phyloP scores from a whole-genome alignment of 2,113 vertebrate species.

The Balaenoptera acutorostrata region DNA sequence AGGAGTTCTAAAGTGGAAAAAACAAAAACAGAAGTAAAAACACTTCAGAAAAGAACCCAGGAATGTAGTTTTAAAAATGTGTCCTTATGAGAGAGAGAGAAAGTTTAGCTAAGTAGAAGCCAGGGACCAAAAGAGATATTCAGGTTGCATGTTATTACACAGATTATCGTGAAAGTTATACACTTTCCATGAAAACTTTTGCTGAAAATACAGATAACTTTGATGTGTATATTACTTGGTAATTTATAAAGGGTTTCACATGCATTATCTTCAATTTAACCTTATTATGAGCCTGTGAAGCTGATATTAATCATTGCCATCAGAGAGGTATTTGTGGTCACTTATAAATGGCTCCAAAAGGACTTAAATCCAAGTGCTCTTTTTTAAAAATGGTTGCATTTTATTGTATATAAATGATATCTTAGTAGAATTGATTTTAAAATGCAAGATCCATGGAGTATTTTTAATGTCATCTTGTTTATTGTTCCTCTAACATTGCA shows the following conservation, averaged over 20 bases:
- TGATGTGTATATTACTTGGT: background rate
- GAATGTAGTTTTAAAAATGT: background rate
- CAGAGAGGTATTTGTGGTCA: background rate
- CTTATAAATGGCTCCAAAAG: background rate
- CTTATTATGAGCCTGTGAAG: background rate
- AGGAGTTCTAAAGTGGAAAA: background rate
- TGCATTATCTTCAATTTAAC: background rate
- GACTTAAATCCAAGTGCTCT: background rate
- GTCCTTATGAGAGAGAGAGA: too few species aligned
- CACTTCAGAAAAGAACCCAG: background rate
- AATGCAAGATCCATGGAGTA: background rate
- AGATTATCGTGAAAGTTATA: background rate
- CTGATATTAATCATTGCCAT: background rate
- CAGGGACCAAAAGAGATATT: background rate
- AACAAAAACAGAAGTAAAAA: background rate
- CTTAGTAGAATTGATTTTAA: background rate
- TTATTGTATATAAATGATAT: background rate
- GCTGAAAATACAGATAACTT: background rate
- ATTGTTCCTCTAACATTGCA: background rate
- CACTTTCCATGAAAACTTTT: background rate
- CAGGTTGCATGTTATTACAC: background rate
- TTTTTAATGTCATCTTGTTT: background rate
- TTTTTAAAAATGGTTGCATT: background rate
- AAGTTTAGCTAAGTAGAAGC: background rate
- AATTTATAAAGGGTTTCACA: background rate